Base-by-base conservation (phyloP, 2,888 invertebrate genomes). In the Margaritifera margaritifera region DNA sequence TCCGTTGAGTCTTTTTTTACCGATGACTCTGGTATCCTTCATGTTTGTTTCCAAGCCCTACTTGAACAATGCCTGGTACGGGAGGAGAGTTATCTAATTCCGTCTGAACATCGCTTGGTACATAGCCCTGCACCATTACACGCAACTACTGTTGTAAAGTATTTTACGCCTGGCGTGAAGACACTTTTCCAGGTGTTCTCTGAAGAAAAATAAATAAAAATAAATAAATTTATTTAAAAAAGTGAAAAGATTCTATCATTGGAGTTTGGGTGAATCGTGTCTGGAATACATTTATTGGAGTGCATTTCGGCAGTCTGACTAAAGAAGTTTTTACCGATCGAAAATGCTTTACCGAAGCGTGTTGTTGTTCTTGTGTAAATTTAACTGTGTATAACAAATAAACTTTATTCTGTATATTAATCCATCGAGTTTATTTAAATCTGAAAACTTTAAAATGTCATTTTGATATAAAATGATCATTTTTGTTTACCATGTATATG, bases 81-180 rank as follows among this genome's bases (percentile, higher is more conserved):
- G 80, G 80, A 5, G 80, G 77, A 19, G 77, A 66, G 22, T 69
- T 70, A 63, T 80, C 78, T 15, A 80, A 77, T 25, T 22, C 60
- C 58, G 25, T 68, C 51, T 55, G 73, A 74, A 8, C 52, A 51
- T 27, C 66, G 56, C n/a, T 68, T 56, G 15, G 66, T 65, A 65
- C 80, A 80, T 20, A 73, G 62, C 8, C 57, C 62, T 6, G 76
- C 76, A 22, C 58, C 53, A 50, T 76, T 76, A 62, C 76, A 76
- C 4, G 73, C 69, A 27, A 65, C 60, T 8, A 76, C 68, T 42
- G 65, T 62, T 1, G 64, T 66, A 20, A 56, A 60, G 50, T 76
- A 76, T n/a, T 55, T 58, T 52, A 69, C 67, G 6, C 76, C 73
- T n/a, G 74, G 73, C 6, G 53, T 61, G 24, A 75, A 65, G 6